These are phyloP conservation scores for Elysia crispata DNA, from an alignment of 2,888 invertebrate species.

Conservation along the genomic window DNA sequence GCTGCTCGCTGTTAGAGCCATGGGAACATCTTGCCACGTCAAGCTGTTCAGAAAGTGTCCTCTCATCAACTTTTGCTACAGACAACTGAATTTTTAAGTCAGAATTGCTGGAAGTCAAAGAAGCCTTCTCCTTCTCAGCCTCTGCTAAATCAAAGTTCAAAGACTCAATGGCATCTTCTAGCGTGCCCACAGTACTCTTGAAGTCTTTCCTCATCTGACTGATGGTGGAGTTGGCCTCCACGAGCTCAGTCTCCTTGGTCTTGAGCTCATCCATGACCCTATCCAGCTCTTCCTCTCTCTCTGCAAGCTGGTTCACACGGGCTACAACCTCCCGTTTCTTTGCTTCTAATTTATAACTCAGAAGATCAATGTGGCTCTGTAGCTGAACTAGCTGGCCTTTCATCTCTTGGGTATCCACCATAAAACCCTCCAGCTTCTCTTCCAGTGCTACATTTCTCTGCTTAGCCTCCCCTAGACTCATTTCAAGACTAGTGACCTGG, in stretches of 20 bases:
- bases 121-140: conserved; percentile 56
- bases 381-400: conserved; percentile 40
- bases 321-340: conserved; percentile 41
- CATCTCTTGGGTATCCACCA: conserved; percentile 28
- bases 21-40: background rate
- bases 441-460: conserved; percentile 29
- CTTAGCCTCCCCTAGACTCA: conserved; percentile 4
- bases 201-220: conserved; percentile 42
- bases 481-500: conserved; percentile 25
- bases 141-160: conserved; percentile 62
- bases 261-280: background rate
- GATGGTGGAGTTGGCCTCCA: conserved; percentile 15
- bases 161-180: conserved; percentile 64
- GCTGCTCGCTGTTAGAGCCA: background rate
- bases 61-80: background rate
- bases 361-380: conserved; percentile 38
- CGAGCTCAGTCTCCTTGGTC: background rate
- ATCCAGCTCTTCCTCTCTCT: conserved; percentile 54
- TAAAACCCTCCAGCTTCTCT: conserved; percentile 20
- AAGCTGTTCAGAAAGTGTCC: conserved; percentile 1
- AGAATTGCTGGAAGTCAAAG: conserved; percentile 49
- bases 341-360: conserved; percentile 43
- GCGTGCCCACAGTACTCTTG: conserved; percentile 57
- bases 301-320: conserved; percentile 53
- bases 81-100: conserved; percentile 22